These are phyloP conservation scores for Xiphorhynchus elegans DNA, from an alignment of 2,113 vertebrate species.

Conservation along the genomic window DNA sequence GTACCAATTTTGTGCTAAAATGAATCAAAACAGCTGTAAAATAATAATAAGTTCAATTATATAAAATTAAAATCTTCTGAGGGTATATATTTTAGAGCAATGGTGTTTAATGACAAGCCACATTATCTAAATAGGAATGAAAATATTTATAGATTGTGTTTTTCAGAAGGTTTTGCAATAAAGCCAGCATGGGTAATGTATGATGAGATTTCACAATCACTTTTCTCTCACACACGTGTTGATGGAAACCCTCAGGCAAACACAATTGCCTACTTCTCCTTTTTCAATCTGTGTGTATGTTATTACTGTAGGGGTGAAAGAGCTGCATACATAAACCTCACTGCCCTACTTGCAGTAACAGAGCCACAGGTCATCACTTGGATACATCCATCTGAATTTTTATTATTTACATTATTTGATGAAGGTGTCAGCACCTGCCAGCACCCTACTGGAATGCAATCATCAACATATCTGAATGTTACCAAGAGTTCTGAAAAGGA, in stretches of 20 bases:
- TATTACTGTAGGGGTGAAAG: conserved; percentile 14
- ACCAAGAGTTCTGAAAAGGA: background rate
- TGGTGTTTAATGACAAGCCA: background rate
- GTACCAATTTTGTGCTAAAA: background rate
- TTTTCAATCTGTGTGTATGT: background rate
- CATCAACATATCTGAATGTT: background rate
- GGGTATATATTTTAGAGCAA: background rate
- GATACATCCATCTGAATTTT: conserved; percentile 9
- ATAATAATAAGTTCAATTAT: background rate
- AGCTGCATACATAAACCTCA: conserved; percentile 9
- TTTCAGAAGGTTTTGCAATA: conserved; percentile 1
- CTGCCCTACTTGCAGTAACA: background rate
- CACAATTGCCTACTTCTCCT: background rate
- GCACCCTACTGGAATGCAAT: background rate
- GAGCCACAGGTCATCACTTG: conserved; percentile 2
- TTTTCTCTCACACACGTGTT: conserved; percentile 2
- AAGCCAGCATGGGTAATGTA: background rate
- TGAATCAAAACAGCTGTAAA: background rate
- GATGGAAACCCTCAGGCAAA: conserved; percentile 25
- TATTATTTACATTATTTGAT: background rate
- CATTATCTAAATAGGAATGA: background rate
- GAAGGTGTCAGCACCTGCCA: background rate
- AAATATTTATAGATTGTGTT: background rate
- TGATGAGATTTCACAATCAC: conserved; percentile 27
- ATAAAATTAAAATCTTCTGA: background rate